These are phyloP conservation scores for Phenacoccus solenopsis DNA, from an alignment of 1,140 invertebrate species.

Conservation along the genomic window DNA sequence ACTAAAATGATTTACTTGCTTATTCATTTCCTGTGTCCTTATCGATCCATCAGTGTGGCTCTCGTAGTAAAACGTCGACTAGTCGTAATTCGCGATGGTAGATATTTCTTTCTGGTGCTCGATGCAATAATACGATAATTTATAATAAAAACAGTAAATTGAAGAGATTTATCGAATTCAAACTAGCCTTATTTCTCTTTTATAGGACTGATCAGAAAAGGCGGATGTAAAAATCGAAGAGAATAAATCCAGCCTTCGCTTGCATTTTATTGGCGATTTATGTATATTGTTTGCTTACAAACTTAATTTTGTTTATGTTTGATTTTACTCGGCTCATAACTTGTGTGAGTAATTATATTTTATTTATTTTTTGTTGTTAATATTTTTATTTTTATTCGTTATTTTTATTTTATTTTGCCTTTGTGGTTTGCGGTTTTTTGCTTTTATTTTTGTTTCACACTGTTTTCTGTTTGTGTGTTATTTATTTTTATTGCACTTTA, in stretches of 20 bases:
- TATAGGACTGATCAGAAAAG: conserved; percentile 13
- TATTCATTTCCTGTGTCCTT: too few relatives aligned
- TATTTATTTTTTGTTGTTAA: neutral
- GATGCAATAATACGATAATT: neutral
- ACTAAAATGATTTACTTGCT: too few relatives aligned
- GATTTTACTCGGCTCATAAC: conserved; percentile 5
- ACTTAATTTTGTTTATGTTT: conserved; percentile 10
- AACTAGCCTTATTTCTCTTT: conserved; percentile 9
- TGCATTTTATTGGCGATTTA: conserved; percentile 16
- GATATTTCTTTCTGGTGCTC: neutral
- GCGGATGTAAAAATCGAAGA: neutral
- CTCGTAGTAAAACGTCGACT: neutral
- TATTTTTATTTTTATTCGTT: neutral
- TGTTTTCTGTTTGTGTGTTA: neutral
- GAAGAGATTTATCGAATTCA: neutral
- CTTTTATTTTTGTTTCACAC: neutral
- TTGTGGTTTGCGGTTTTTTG: neutral
- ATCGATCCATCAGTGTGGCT: neutral
- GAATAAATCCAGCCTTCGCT: neutral
- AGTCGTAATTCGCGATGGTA: neutral
- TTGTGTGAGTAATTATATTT: conserved; percentile 12
- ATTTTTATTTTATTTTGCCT: neutral
- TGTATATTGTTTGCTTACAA: conserved; percentile 14
- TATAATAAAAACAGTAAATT: neutral
- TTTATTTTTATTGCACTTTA: neutral